Evolutionary conservation across 2,113 vertebrate species (phyloP), one percentile per base, ranked within the genome.

Genomic region (Myrmecophaga tridactyla): DNA sequence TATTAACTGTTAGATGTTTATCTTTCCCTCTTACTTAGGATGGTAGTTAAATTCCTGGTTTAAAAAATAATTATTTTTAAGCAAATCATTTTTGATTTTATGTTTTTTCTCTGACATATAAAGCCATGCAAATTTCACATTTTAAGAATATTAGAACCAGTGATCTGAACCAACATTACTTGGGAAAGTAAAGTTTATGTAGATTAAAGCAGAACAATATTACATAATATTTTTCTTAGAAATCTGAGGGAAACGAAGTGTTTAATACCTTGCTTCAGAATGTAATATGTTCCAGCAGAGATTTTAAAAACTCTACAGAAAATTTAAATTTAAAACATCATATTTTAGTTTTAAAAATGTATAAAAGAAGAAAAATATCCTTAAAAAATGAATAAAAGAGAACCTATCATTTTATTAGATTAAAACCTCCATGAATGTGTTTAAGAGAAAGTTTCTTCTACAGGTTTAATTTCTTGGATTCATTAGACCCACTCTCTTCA

Each of bases 101-200:
- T 78, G 11, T 78, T 63, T 83, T 14, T 83, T 14, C 0, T 80
- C 3, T 87, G 3, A 34, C 0, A 62, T 63, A 60, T 27, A 87
- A 86, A 82, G 60, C 46, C 3, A 77, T 1, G 76, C 1, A 92
- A 82, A 92, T 77, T 80, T 87, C 17, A 85, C 0, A 62, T 2
- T 91, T 91, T 78, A 90, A 84, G 36, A 89, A 86, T 65, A 80
- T 87, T 89, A 94, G 80, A 81, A 88, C 46, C 69, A 46, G 6
- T 62, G 2, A 72, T 67, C 43, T 94, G 23, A 86, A 67, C 29
- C 14, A n/a, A 82, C 13, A 34, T 2, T 86, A 53, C 75, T 86
- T 96, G 21, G 1, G 7, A 95, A 84, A 70, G 80, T 91, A 73
- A 85, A 76, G 10, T 81, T 31, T 17, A 51, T 48, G 27, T 91